Evolutionary conservation across 2,888 invertebrate genomes (phyloP).

Genomic region (Neoscelio sp.): DNA sequence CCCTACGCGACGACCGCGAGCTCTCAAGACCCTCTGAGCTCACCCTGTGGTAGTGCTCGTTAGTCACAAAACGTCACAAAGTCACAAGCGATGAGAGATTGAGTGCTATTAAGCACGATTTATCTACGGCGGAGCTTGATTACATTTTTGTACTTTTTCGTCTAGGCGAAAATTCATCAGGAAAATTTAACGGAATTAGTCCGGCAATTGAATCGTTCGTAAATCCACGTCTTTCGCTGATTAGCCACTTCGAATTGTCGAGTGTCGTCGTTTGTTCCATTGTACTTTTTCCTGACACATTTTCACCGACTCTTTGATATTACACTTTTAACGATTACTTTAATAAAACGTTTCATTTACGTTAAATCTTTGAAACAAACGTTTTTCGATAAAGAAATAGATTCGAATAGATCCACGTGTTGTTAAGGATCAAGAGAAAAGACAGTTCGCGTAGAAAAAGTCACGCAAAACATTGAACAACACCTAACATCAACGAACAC

Average conservation of each 20-base stretch:
- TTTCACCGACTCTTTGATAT: constrained; percentile 1
- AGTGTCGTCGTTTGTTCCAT: neutral
- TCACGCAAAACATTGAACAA: constrained; percentile 69
- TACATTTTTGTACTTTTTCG: constrained; percentile 1
- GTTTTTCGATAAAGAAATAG: too few species aligned
- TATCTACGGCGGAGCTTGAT: constrained; percentile 13
- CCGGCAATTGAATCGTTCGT: neutral
- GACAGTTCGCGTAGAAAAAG: constrained; percentile 59
- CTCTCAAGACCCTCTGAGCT: constrained; percentile 85
- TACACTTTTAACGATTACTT: constrained; percentile 3
- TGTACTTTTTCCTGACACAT: constrained; percentile 10
- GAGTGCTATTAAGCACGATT: constrained; percentile 25
- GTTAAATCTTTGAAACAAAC: too few species aligned
- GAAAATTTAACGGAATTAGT: constrained; percentile 12
- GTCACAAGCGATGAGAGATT: constrained; percentile 56
- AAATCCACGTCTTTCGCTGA: neutral
- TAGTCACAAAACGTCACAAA: constrained; percentile 76
- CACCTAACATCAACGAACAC: constrained; percentile 68
- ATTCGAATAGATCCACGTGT: constrained; percentile 29
- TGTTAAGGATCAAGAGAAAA: constrained; percentile 49
- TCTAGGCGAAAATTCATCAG: constrained; percentile 28
- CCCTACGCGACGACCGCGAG: constrained; percentile 82
- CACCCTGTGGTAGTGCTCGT: constrained; percentile 82
- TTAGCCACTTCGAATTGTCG: neutral
- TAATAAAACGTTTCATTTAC: neutral